These are phyloP conservation scores for Oostethus manadensis DNA, from an alignment of 2,113 vertebrate genomes.

Conservation along the genomic window DNA sequence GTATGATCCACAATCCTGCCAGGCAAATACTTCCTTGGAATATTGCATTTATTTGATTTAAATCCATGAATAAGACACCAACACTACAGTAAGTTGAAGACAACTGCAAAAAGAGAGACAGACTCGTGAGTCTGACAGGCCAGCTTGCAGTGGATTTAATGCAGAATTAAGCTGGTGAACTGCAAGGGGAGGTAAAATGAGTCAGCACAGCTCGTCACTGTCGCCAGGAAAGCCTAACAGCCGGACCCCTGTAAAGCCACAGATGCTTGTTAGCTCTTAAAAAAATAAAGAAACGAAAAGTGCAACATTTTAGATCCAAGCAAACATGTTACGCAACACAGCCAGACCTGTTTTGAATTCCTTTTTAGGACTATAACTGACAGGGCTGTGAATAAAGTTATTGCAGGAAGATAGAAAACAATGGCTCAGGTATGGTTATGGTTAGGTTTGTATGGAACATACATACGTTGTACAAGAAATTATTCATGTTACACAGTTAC, in stretches of 20 bases:
- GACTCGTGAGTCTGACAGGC: constrained; percentile 38
- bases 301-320: constrained; percentile 31
- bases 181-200: constrained; percentile 42
- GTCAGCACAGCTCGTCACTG: constrained; percentile 53
- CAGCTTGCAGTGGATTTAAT: constrained; percentile 49
- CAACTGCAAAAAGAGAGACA: constrained; percentile 38
- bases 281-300: constrained; percentile 22
- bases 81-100: constrained; percentile 34
- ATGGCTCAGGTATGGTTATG: not conserved
- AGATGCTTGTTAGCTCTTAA: constrained; percentile 39
- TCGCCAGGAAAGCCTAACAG: constrained; percentile 39
- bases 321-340: constrained; percentile 51
- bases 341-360: constrained; percentile 10
- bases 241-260: constrained; percentile 27
- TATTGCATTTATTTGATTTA: not conserved
- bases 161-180: constrained; percentile 47
- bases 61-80: not conserved
- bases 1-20: constrained; percentile 66
- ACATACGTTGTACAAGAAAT: too few species aligned
- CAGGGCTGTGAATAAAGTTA: constrained; percentile 4
- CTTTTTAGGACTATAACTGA: constrained; percentile 20
- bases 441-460: too few species aligned
- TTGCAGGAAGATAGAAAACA: not conserved
- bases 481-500: too few species aligned
- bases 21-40: constrained; percentile 32